Conservation (phyloP, 37 sponge, comb jelly and placozoan genomes). For the Eunapius fragilis region DNA sequence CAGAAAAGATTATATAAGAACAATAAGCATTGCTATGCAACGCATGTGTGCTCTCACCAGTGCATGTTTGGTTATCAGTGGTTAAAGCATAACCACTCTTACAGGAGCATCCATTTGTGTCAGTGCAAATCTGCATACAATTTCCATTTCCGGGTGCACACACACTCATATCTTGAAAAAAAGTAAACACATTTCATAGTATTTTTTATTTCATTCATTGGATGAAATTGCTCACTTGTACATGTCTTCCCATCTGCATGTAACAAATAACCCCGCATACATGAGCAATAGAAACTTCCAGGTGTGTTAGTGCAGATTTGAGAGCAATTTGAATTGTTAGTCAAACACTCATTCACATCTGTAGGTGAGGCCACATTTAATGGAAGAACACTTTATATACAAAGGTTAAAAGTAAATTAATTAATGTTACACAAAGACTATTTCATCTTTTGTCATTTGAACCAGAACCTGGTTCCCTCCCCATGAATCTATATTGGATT, state of each 20-base stretch:
- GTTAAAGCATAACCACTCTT: background rate
- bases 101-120: slow-evolving; percentile 23
- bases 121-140: slow-evolving; percentile 8
- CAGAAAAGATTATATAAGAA: no score
- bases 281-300: slow-evolving; percentile 17
- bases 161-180: slow-evolving; percentile 13
- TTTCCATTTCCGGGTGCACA: background rate
- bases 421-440: no score
- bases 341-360: slow-evolving; percentile 15
- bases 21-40: no score
- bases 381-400: no score
- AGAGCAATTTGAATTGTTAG: slow-evolving; percentile 40
- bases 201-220: no score
- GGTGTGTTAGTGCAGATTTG: slow-evolving; percentile 22
- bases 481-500: no score
- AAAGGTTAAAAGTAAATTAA: no score
- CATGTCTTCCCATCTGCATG: background rate
- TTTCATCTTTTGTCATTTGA: no score
- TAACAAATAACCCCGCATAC: slow-evolving; percentile 6
- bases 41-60: no score
- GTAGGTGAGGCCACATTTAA: no score
- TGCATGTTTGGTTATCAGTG: background rate
- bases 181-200: background rate
- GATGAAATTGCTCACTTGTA: background rate
- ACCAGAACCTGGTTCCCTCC: no score